Evolutionary conservation across 2,113 vertebrate species (phyloP).

Genomic region (Cnemophilus loriae): DNA sequence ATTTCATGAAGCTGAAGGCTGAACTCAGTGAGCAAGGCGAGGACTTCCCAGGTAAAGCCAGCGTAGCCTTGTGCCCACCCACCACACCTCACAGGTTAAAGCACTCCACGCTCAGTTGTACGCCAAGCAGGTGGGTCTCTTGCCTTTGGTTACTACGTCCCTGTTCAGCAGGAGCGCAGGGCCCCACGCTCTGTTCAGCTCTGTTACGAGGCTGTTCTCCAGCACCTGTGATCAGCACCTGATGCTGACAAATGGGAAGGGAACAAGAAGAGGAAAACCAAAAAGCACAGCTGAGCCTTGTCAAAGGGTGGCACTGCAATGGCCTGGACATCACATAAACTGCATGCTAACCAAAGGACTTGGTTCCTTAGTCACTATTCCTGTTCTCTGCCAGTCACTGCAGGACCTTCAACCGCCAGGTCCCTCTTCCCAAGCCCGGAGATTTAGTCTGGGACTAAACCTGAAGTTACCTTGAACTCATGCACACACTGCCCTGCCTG

Average conservation of each 20-base stretch:
- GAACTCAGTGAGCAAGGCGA: background rate
- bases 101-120: background rate
- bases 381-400: background rate
- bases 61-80: rapidly evolving
- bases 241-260: background rate
- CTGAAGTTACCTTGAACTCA: background rate
- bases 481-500: background rate
- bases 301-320: background rate
- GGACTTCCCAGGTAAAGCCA: background rate
- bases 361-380: background rate
- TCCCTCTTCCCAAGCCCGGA: background rate
- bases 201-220: background rate
- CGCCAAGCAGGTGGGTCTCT: background rate
- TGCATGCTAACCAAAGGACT: background rate
- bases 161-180: background rate
- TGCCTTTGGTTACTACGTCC: background rate
- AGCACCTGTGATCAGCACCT: background rate
- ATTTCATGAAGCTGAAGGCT: background rate
- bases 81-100: background rate
- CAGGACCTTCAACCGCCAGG: background rate
- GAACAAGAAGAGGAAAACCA: background rate
- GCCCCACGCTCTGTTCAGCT: background rate
- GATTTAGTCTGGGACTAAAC: background rate
- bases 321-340: background rate
- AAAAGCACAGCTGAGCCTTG: background rate